phyloP scores from a whole-genome alignment of 2,797 vertebrate genomes.

The Rhinella marina region DNA sequence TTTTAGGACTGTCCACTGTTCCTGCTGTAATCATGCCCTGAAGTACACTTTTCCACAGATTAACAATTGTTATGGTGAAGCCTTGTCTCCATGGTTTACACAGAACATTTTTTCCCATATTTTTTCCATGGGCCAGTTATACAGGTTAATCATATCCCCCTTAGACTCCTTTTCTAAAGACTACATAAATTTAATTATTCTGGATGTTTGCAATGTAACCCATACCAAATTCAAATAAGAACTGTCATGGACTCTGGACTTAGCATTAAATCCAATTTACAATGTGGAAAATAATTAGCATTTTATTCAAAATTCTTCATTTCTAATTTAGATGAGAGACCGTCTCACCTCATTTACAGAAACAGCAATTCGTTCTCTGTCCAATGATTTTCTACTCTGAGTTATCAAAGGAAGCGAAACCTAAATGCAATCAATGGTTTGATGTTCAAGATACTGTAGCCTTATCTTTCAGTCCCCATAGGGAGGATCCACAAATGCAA shows the following conservation, averaged over 20 bases:
- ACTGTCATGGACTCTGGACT: background rate
- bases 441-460: conserved; percentile 24
- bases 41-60: no score
- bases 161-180: no score
- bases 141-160: no score
- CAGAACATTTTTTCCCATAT: no score
- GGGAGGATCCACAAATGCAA: conserved; percentile 34
- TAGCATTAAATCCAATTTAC: background rate
- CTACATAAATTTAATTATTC: no score
- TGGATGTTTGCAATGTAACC: background rate
- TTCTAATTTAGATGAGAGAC: background rate
- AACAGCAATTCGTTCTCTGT: conserved; percentile 10
- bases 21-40: no score
- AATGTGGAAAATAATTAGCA: background rate
- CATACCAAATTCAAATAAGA: background rate
- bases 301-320: conserved; percentile 10
- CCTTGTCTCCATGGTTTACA: no score
- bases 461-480: background rate
- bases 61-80: no score
- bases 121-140: no score
- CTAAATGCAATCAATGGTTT: conserved; percentile 8
- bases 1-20: no score
- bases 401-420: background rate
- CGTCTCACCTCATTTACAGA: conserved; percentile 12
- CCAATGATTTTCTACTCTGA: background rate